Evolutionary conservation across 2,888 invertebrate genomes (phyloP).

Genomic region (Halictus ligatus): DNA sequence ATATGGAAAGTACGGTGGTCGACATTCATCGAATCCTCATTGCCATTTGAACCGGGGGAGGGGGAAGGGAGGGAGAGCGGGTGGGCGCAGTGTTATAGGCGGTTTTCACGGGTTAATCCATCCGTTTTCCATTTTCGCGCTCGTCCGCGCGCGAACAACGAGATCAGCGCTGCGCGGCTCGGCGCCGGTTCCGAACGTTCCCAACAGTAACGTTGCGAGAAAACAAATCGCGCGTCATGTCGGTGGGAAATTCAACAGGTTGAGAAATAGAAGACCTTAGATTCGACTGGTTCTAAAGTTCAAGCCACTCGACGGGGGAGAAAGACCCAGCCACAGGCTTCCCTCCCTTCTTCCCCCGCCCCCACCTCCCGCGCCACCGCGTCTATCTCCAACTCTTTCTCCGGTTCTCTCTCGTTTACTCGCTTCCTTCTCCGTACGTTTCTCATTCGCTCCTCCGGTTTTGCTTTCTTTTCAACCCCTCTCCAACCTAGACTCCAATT

Average conservation of each 20-base stretch:
- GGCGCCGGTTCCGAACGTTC: constrained; percentile 14
- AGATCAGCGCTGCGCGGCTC: constrained; percentile 14
- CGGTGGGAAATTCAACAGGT: constrained; percentile 67
- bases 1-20: constrained; percentile 49
- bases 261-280: constrained; percentile 62
- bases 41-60: constrained; percentile 31
- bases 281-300: constrained; percentile 52
- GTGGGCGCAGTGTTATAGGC: constrained; percentile 15
- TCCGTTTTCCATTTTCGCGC: constrained; percentile 20
- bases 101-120: constrained; percentile 37
- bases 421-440: background rate
- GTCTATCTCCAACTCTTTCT: background rate
- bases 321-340: background rate
- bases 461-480: background rate
- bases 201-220: constrained; percentile 45
- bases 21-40: constrained; percentile 47
- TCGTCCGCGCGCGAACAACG: constrained; percentile 11
- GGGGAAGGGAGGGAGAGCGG: background rate
- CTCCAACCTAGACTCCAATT: constrained; percentile 5
- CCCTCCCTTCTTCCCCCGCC: background rate
- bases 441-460: background rate
- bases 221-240: constrained; percentile 67
- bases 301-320: constrained; percentile 20
- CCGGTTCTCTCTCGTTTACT: background rate
- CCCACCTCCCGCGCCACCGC: background rate